phyloP scores from a whole-genome alignment of 2,113 vertebrate species.

The Brienomyrus brachyistius region DNA sequence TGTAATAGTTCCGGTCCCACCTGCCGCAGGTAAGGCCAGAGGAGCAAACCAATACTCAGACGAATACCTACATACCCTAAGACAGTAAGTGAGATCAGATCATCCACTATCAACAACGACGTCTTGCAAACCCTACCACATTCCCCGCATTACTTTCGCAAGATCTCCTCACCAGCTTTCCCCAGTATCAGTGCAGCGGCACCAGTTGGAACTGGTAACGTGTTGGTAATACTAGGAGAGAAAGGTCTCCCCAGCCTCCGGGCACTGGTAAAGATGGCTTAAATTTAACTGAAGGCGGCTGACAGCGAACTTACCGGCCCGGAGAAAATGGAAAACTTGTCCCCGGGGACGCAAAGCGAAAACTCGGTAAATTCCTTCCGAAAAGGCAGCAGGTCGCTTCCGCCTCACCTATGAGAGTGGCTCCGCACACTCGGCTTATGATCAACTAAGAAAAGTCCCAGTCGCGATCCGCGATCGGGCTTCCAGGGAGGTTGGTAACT shows the following conservation, averaged over 20 bases:
- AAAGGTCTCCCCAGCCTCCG: neutral
- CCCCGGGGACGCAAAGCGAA: neutral
- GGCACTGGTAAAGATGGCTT: neutral
- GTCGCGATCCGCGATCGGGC: neutral
- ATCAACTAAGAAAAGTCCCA: neutral
- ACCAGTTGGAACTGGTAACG: neutral
- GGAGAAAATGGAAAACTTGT: neutral
- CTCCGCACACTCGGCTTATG: constrained; percentile 10
- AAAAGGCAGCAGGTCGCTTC: constrained; percentile 39
- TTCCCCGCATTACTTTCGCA: neutral
- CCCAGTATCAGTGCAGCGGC: neutral
- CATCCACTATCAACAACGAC: neutral
- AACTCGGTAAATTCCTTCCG: constrained; percentile 16
- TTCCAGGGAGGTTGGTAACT: neutral
- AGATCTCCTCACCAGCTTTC: neutral
- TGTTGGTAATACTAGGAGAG: neutral
- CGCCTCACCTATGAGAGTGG: constrained; percentile 51
- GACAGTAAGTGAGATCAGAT: neutral
- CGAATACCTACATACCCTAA: neutral
- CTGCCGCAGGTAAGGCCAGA: neutral
- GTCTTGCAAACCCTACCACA: neutral
- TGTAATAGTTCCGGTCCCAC: neutral
- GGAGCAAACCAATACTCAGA: neutral
- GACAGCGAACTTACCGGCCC: neutral
- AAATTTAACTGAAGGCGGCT: neutral